These are phyloP conservation scores for Sweltsa coloradensis DNA, from an alignment of 1,140 invertebrate genomes.

Conservation along the genomic window DNA sequence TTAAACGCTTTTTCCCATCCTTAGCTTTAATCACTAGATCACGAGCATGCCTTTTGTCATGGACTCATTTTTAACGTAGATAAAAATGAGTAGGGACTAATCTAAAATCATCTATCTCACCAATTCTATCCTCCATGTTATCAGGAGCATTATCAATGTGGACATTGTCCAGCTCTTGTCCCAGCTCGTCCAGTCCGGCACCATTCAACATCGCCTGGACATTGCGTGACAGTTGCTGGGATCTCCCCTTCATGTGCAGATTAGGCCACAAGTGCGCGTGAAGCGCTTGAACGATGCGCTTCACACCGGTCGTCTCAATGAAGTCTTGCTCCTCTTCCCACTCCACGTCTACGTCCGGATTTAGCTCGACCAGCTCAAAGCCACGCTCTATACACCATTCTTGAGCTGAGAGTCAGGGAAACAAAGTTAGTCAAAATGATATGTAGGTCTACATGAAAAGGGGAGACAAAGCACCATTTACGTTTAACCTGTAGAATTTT, in stretches of 20 bases:
- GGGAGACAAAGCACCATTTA: too few relatives aligned
- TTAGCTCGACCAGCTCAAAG: constrained; percentile 63
- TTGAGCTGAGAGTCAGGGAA: constrained; percentile 28
- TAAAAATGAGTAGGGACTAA: too few relatives aligned
- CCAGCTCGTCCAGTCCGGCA: background rate
- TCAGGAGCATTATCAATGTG: constrained; percentile 1
- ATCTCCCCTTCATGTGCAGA: constrained; percentile 48
- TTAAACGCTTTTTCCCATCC: too few relatives aligned
- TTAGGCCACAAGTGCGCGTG: constrained; percentile 69
- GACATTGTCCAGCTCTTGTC: constrained; percentile 6
- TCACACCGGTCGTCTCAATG: constrained; percentile 49
- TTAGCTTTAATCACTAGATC: too few relatives aligned
- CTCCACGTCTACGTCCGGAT: constrained; percentile 35
- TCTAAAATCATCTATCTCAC: too few relatives aligned
- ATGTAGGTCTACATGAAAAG: too few relatives aligned
- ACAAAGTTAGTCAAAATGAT: background rate
- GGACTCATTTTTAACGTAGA: too few relatives aligned
- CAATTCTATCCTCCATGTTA: constrained; percentile 10
- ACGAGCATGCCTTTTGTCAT: too few relatives aligned
- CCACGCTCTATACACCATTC: constrained; percentile 50
- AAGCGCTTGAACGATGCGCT: constrained; percentile 60
- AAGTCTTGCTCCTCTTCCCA: constrained; percentile 46
- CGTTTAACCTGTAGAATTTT: too few relatives aligned
- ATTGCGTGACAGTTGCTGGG: constrained; percentile 9
- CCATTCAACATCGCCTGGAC: constrained; percentile 15